Evolutionary conservation across 2,113 vertebrate species (phyloP), one percentile per base, ranked within the genome.

Genomic region (Oplegnathus fasciatus): DNA sequence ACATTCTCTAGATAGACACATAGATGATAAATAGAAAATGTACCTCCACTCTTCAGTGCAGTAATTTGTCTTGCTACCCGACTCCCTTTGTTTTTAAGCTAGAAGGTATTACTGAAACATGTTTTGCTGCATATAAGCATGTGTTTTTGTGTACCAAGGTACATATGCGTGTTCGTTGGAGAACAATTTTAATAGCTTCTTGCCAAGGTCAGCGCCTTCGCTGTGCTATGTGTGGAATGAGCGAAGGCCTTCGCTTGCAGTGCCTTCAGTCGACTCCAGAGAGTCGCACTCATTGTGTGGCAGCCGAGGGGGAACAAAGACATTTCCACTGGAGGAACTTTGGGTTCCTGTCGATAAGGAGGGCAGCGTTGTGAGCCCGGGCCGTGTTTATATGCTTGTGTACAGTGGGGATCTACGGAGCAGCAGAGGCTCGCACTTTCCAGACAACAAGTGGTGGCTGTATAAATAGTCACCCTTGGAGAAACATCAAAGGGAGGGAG

Each of bases 281-380:
- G 94, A 93, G 94, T 93, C 93, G 92, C 91, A 78, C 80, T 94
- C 93, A 94, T 95, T 95, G 94, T 95, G 95, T 94, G 94, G 87
- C 88, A 84, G 93, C 83, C 91, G 82, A 85, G 65, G 86, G 90
- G 90, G 93, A 95, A 96, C 95, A 96, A 96, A 95, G 93, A 94
- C 94, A 91, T 96, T 96, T 96, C 95, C 95, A 95, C 90, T 58
- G 91, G 93, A 96, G 95, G 95, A 96, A 96, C 95, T 96, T 94
- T 90, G 91, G 93, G 93, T 96, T 96, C 95, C 95, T 96, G 95
- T 95, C 87, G 95, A 96, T 96, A 96, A 96, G 95, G 85, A 94
- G 90, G 86, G 60, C 87, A 90, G 92, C 79, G 87, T 83, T 92
- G 83, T 70, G 88, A 90, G 93, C 87, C 78, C 62, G 58, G 72